Conservation (phyloP, 2,113 vertebrate species). For the Neodontobutis hainanensis region DNA sequence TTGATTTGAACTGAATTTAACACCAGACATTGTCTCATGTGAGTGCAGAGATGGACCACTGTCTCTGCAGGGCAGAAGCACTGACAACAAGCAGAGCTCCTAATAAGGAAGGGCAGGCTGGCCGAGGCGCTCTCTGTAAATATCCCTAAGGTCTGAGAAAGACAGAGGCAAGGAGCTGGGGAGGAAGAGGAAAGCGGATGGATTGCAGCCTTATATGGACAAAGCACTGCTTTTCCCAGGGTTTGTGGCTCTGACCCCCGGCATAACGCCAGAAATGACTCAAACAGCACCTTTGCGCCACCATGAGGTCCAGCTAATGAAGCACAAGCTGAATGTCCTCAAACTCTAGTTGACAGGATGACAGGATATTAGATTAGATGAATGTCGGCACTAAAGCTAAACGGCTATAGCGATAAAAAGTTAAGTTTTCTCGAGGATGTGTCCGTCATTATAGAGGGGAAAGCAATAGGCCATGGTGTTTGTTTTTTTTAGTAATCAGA, state of each 20-base stretch:
- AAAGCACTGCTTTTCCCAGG: conserved; percentile 83
- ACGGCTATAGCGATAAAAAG: too few relatives aligned
- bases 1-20: conserved; percentile 25
- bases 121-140: conserved; percentile 78
- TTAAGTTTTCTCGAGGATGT: too few relatives aligned
- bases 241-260: conserved; percentile 75
- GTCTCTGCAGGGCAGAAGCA: conserved; percentile 65
- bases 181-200: conserved; percentile 81
- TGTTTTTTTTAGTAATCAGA: too few relatives aligned
- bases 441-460: too few relatives aligned
- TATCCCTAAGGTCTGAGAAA: conserved; percentile 80
- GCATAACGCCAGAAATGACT: conserved; percentile 64
- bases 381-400: too few relatives aligned
- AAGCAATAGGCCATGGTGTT: too few relatives aligned
- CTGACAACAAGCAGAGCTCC: conserved; percentile 78
- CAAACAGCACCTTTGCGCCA: conserved; percentile 58
- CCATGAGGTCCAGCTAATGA: conserved; percentile 50
- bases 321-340: conserved; percentile 12
- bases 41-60: conserved; percentile 68
- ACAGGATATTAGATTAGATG: not conserved
- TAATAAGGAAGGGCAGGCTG: conserved; percentile 81
- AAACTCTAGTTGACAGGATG: too few relatives aligned
- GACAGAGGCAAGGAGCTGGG: conserved; percentile 70
- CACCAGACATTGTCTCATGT: conserved; percentile 64
- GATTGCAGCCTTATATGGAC: conserved; percentile 84